Evolutionary conservation across 2,113 vertebrate genomes (phyloP).

Genomic region (Balaenoptera acutorostrata): DNA sequence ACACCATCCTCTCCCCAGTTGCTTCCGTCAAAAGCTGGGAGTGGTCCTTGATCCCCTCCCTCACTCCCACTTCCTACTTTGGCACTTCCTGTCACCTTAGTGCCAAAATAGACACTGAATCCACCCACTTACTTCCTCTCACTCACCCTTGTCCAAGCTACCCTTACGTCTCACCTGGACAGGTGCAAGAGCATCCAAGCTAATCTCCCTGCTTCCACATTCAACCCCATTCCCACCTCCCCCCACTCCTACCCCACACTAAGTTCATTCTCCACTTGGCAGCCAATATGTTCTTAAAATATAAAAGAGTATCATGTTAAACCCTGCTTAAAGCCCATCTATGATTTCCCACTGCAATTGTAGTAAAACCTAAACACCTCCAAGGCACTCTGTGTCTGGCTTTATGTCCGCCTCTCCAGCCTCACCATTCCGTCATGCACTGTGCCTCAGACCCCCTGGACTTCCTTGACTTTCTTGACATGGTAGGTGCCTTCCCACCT

Average conservation of each 20-base stretch:
- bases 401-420: background rate
- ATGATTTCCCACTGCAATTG: background rate
- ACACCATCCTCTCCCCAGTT: background rate
- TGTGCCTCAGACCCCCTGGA: background rate
- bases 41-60: background rate
- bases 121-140: background rate
- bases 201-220: background rate
- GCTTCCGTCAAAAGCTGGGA: background rate
- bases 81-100: background rate
- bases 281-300: background rate
- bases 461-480: rapidly evolving
- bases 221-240: rapidly evolving
- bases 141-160: background rate
- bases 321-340: background rate
- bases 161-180: background rate
- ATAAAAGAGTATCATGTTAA: background rate
- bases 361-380: background rate
- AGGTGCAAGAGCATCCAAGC: background rate
- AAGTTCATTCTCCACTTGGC: background rate
- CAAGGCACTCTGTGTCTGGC: background rate
- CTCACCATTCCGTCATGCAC: rapidly evolving
- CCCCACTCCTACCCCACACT: background rate
- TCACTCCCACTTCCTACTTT: background rate
- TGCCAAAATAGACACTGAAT: background rate
- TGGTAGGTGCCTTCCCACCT: background rate